Evolutionary conservation across 1,140 invertebrate genomes (phyloP).

Genomic region (Anastatus disparis): DNA sequence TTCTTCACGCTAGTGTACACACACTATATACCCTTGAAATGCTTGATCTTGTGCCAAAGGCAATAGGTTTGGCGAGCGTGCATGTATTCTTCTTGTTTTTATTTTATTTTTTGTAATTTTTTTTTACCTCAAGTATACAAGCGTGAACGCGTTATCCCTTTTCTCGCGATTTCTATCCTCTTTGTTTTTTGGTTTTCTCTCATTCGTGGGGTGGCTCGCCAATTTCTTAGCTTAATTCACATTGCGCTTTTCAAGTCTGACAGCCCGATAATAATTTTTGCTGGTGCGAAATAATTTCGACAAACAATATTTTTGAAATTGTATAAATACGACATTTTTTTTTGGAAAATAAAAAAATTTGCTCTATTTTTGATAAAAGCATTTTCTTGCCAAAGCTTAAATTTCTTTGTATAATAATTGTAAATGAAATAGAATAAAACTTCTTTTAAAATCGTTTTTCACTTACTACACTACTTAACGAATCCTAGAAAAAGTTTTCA

Average conservation of each 20-base stretch:
- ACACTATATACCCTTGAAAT: conserved; percentile 15
- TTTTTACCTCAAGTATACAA: conserved; percentile 6
- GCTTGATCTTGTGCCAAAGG: conserved; percentile 51
- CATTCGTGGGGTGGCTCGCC: neutral
- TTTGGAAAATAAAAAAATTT: neutral
- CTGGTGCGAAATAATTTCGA: neutral
- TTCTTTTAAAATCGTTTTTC: too few relatives aligned
- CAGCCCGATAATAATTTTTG: neutral
- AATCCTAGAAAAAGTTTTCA: too few relatives aligned
- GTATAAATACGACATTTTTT: neutral
- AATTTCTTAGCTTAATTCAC: neutral
- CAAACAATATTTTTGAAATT: neutral
- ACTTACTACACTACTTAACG: too few relatives aligned
- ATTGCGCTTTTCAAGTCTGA: neutral
- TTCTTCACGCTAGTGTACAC: conserved; percentile 11
- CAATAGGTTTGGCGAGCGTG: neutral
- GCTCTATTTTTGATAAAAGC: too few relatives aligned
- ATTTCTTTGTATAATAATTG: too few relatives aligned
- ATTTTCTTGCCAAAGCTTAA: too few relatives aligned
- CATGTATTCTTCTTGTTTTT: neutral
- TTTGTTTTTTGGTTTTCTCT: neutral
- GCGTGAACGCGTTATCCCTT: conserved; percentile 2
- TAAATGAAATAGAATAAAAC: too few relatives aligned
- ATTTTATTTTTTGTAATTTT: too few relatives aligned
- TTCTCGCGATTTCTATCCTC: neutral